Conservation (phyloP, 2,888 invertebrate genomes). For the Rapana venosa region DNA sequence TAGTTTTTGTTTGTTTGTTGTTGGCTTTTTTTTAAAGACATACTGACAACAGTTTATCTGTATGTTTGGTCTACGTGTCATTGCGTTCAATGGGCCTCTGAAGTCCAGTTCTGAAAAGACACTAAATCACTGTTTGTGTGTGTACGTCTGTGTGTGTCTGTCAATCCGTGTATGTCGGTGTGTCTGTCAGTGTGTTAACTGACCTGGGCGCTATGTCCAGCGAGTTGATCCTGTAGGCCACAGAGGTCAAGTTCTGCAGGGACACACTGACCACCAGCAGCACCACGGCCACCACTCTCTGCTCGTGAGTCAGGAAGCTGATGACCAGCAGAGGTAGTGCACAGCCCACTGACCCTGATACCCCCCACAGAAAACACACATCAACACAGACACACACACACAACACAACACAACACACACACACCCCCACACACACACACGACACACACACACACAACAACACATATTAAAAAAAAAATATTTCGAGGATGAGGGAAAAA, state of each 20-base stretch:
- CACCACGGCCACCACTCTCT: slow-evolving; percentile 52
- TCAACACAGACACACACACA: too few relatives aligned
- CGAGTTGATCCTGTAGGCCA: slow-evolving; percentile 68
- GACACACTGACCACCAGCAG: slow-evolving; percentile 58
- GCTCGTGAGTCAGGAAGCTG: slow-evolving; percentile 52
- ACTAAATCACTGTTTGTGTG: not conserved
- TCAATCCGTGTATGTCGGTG: not conserved
- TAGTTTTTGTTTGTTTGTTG: too few relatives aligned
- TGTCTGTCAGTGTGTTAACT: not conserved
- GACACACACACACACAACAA: too few relatives aligned
- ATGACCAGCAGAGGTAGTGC: slow-evolving; percentile 53
- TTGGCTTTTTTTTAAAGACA: too few relatives aligned
- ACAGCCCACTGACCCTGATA: slow-evolving; percentile 58
- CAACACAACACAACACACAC: too few relatives aligned
- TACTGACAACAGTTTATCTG: too few relatives aligned
- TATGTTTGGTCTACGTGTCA: too few relatives aligned
- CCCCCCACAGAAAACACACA: not conserved
- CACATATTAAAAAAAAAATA: too few relatives aligned
- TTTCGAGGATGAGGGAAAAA: too few relatives aligned
- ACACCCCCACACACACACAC: too few relatives aligned
- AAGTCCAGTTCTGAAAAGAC: not conserved
- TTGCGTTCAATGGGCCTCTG: not conserved
- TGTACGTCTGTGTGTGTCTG: not conserved
- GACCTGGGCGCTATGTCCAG: slow-evolving; percentile 72
- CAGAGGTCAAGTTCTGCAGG: slow-evolving; percentile 52